Evolutionary conservation across 1,140 invertebrate species (phyloP).

Genomic region (Diachasmimorpha longicaudata): DNA sequence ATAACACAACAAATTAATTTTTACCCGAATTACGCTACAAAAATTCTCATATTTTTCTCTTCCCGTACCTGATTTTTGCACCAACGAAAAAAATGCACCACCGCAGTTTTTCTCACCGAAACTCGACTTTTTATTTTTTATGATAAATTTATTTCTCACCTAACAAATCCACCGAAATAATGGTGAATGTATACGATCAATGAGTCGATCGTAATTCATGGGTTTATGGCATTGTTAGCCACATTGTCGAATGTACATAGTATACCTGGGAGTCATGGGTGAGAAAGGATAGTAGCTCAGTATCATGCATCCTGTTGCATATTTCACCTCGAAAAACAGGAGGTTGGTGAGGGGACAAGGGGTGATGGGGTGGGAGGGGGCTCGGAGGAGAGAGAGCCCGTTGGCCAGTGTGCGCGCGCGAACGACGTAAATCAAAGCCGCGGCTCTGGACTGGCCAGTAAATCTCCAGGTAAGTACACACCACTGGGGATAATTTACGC

Average conservation of each 20-base stretch:
- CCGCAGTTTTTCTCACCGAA: too few species aligned
- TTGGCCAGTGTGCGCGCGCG: slow-evolving; percentile 23
- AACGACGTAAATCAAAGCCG: slow-evolving; percentile 58
- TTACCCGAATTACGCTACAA: too few species aligned
- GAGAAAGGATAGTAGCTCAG: slow-evolving; percentile 18
- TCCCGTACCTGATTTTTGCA: too few species aligned
- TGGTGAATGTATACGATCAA: not conserved
- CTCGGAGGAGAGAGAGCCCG: not conserved
- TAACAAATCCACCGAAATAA: not conserved
- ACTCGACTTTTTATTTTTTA: too few species aligned
- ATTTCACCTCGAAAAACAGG: slow-evolving; percentile 50
- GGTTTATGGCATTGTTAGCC: slow-evolving; percentile 25
- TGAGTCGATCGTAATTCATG: slow-evolving; percentile 21
- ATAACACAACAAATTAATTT: too few species aligned
- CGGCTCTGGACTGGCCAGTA: slow-evolving; percentile 54
- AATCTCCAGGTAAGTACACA: slow-evolving; percentile 61
- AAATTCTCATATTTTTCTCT: too few species aligned
- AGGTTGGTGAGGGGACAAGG: not conserved
- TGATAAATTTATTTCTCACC: not conserved
- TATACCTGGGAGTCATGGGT: not conserved
- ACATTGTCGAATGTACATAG: slow-evolving; percentile 19
- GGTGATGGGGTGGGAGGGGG: not conserved
- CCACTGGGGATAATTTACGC: slow-evolving; percentile 58
- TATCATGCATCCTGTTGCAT: slow-evolving; percentile 51
- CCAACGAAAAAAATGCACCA: too few species aligned